Percentiles rank a stretch among this genome's conserved stretches.
These are phyloP conservation scores for Rhabdornis inornatus DNA, from an alignment of 2,113 vertebrate species.

Conservation along the genomic window DNA sequence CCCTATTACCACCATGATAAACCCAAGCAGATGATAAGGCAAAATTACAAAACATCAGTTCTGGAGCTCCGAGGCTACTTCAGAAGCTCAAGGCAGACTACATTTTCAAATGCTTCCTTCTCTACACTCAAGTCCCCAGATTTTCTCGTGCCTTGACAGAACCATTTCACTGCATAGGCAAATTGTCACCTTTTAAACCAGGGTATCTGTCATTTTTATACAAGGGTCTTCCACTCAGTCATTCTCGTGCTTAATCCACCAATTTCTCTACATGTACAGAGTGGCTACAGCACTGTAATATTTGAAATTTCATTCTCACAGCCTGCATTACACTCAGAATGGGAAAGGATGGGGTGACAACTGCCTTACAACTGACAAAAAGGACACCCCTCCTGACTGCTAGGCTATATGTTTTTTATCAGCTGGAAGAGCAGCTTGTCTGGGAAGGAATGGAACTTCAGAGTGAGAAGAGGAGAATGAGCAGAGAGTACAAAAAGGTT, in stretches of 20 bases:
- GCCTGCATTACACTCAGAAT: not conserved
- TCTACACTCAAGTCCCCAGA: constrained; percentile 45
- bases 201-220: constrained; percentile 58
- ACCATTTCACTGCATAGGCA: constrained; percentile 58
- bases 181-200: constrained; percentile 70
- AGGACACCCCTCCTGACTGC: not conserved
- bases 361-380: not conserved
- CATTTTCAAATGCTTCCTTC: constrained; percentile 10
- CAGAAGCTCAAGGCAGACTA: constrained; percentile 41
- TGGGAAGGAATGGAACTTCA: not conserved
- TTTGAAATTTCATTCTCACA: not conserved
- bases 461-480: not conserved
- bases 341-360: not conserved
- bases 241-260: not conserved
- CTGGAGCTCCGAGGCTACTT: constrained; percentile 42
- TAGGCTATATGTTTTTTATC: constrained; percentile 13
- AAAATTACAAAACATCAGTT: constrained; percentile 73
- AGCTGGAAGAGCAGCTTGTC: not conserved
- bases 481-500: not conserved
- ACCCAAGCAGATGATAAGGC: constrained; percentile 73
- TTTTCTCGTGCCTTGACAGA: constrained; percentile 63
- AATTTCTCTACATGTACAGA: not conserved
- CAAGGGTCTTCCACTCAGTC: not conserved
- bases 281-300: not conserved
- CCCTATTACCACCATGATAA: constrained; percentile 75